Evolutionary conservation across 2,888 invertebrate genomes (phyloP).

Genomic region (Aspidapion aeneum): DNA sequence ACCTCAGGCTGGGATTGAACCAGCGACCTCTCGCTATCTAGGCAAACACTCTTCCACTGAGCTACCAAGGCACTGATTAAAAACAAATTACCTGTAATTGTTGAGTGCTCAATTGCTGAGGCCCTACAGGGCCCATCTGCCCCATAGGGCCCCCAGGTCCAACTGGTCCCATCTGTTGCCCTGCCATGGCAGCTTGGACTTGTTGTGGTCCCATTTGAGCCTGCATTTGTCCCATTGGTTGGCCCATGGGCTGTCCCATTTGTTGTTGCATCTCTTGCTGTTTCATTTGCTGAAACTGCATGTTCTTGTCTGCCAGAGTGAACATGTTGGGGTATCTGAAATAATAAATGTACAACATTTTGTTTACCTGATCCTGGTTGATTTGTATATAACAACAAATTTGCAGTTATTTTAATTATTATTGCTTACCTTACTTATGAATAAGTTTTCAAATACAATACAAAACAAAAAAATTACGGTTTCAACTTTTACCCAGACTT

Average conservation of each 20-base stretch:
- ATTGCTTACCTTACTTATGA: too few species aligned
- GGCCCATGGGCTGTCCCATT: conserved; percentile 41
- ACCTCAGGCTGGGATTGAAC: too few species aligned
- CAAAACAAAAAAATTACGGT: too few species aligned
- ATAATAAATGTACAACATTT: too few species aligned
- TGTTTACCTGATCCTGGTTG: not conserved
- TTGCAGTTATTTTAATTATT: too few species aligned
- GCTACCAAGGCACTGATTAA: too few species aligned
- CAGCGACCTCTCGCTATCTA: too few species aligned
- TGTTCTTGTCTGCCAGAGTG: conserved; percentile 22
- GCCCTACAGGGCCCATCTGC: not conserved
- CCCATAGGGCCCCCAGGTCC: not conserved
- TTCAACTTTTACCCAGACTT: too few species aligned
- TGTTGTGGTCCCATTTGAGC: conserved; percentile 55
- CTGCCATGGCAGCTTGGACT: conserved; percentile 46
- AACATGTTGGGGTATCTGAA: conserved; percentile 17
- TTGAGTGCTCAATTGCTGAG: not conserved
- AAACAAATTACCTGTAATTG: not conserved
- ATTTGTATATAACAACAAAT: too few species aligned
- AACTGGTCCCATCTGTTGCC: conserved; percentile 38
- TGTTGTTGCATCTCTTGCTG: conserved; percentile 29
- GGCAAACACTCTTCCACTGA: too few species aligned
- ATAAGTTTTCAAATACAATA: too few species aligned
- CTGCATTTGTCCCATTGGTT: conserved; percentile 37
- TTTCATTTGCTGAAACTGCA: conserved; percentile 21